Conservation (phyloP, 2,888 invertebrate genomes). For the Drosophila mayaguana region DNA sequence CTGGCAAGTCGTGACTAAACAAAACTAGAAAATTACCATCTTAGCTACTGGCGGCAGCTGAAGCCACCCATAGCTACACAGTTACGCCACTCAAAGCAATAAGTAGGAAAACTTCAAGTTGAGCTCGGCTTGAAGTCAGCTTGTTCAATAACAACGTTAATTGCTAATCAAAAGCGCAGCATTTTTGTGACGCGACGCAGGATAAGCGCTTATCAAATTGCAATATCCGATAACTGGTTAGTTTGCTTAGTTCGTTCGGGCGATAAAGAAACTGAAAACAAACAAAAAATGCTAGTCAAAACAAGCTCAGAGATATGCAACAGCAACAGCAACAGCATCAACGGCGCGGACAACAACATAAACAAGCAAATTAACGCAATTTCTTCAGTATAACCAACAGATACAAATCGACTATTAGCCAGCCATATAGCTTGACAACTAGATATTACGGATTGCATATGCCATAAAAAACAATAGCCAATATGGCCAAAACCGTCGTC, state of each 20-base stretch:
- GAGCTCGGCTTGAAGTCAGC: constrained; percentile 59
- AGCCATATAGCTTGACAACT: constrained; percentile 31
- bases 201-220: constrained; percentile 75
- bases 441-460: constrained; percentile 46
- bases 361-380: constrained; percentile 77
- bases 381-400: constrained; percentile 45
- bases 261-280: constrained; percentile 70
- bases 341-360: constrained; percentile 57
- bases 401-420: constrained; percentile 58
- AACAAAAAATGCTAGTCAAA: constrained; percentile 23
- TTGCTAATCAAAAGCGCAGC: constrained; percentile 75
- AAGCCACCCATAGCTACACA: constrained; percentile 29
- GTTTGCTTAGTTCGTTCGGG: constrained; percentile 41
- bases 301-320: constrained; percentile 50
- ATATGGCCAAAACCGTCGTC: constrained; percentile 31
- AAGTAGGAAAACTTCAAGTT: constrained; percentile 35
- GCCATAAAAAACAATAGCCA: constrained; percentile 49
- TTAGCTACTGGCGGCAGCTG: constrained; percentile 2
- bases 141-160: constrained; percentile 75
- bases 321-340: constrained; percentile 23
- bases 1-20: constrained; percentile 7
- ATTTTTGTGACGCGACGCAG: constrained; percentile 73
- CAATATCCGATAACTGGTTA: constrained; percentile 64
- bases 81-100: constrained; percentile 36
- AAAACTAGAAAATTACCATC: constrained; percentile 6